A percentile compares a stretch with the other conserved stretches of the same genome.
Evolutionary conservation across 2,113 vertebrate genomes (phyloP).

Genomic region (Trachemys scripta): DNA sequence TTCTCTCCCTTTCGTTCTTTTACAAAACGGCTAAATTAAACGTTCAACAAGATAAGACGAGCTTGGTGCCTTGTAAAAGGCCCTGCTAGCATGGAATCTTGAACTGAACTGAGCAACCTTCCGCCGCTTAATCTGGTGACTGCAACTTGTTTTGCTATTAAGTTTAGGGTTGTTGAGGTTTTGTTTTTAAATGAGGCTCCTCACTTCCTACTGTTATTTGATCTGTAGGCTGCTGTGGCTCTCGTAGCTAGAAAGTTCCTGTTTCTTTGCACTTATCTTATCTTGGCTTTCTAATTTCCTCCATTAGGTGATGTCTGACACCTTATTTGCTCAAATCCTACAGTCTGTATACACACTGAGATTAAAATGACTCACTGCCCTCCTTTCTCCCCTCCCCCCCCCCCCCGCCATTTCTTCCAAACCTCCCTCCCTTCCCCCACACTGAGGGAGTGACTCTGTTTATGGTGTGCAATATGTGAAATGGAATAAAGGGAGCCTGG

Average conservation of each 20-base stretch:
- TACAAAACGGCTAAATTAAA: neutral
- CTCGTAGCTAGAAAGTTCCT: constrained; percentile 54
- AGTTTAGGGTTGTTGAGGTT: neutral
- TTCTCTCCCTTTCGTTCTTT: neutral
- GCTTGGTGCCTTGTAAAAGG: neutral
- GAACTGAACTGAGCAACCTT: neutral
- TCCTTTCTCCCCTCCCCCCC: neutral
- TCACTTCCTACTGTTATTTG: neutral
- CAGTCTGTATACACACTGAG: constrained; percentile 72
- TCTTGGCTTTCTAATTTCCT: constrained; percentile 76
- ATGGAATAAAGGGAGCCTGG: neutral
- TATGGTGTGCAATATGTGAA: neutral
- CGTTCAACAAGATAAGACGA: constrained; percentile 43
- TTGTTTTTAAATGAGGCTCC: neutral
- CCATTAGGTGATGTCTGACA: constrained; percentile 82
- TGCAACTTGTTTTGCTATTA: constrained; percentile 1
- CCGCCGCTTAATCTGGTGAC: neutral
- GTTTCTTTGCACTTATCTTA: constrained; percentile 74
- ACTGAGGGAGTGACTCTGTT: constrained; percentile 11
- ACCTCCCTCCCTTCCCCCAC: constrained; percentile 4
- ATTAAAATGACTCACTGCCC: constrained; percentile 52
- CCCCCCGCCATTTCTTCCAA: constrained; percentile 44
- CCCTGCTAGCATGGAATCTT: neutral
- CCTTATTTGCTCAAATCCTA: constrained; percentile 54
- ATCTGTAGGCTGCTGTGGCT: neutral